Percentiles rank a stretch among this genome's conserved stretches.
These are phyloP conservation scores for Drosophila setosimentum DNA, from an alignment of 2,888 invertebrate species.

Conservation along the genomic window DNA sequence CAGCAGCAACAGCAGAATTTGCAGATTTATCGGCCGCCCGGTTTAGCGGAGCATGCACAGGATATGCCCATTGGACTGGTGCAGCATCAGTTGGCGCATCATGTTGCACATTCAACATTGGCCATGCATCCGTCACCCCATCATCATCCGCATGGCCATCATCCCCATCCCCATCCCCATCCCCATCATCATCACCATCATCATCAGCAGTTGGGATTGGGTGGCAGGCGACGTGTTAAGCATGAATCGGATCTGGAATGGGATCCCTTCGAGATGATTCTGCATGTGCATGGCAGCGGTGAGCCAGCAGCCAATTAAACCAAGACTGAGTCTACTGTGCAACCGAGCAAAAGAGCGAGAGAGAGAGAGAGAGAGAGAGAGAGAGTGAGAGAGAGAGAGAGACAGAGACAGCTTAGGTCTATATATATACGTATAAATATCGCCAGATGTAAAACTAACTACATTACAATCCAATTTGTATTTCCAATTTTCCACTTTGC, in stretches of 20 bases:
- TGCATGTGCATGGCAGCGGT: conserved; percentile 81
- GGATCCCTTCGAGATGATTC: conserved; percentile 83
- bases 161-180: conserved; percentile 26
- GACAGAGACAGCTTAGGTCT: conserved; percentile 44
- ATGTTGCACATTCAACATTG: conserved; percentile 53
- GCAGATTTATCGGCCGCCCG: conserved; percentile 63
- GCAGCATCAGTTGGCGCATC: conserved; percentile 67
- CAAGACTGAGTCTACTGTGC: conserved; percentile 58
- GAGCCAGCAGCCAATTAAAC: conserved; percentile 79
- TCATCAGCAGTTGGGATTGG: conserved; percentile 23
- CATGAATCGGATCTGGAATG: conserved; percentile 81
- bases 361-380: conserved; percentile 5
- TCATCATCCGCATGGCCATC: conserved; percentile 19
- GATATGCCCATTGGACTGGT: conserved; percentile 74
- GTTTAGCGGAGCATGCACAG: conserved; percentile 71
- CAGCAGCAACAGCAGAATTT: conserved; percentile 51
- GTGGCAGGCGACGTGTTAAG: conserved; percentile 73
- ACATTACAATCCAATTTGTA: conserved; percentile 58
- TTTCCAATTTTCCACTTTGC: conserved; percentile 59
- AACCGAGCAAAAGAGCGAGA: conserved; percentile 1
- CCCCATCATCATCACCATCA: conserved; percentile 35
- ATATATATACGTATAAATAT: conserved; percentile 41
- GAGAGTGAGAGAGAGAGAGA: conserved; percentile 15
- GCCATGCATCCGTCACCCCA: conserved; percentile 56
- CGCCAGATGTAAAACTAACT: conserved; percentile 69